phyloP scores from a whole-genome alignment of 2,888 invertebrate genomes.

The Cosmia pyralina region DNA sequence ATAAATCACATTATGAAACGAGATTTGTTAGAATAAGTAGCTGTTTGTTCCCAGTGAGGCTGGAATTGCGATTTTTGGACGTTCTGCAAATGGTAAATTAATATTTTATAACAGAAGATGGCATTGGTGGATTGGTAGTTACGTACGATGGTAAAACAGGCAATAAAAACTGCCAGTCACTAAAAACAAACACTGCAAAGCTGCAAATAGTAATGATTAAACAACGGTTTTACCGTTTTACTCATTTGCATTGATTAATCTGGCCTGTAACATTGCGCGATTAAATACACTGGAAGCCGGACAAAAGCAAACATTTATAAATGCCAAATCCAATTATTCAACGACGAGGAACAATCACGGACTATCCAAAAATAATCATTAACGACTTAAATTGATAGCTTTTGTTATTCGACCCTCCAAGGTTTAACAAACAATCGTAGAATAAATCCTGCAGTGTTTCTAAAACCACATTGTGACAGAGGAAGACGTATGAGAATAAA shows the following conservation, averaged over 20 bases:
- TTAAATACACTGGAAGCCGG: conserved; percentile 24
- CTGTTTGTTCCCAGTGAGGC: background rate
- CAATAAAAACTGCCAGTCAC: background rate
- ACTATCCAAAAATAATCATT: conserved; percentile 35
- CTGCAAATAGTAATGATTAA: conserved; percentile 36
- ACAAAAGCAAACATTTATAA: conserved; percentile 39
- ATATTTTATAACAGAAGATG: conserved; percentile 11
- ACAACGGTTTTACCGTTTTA: conserved; percentile 31
- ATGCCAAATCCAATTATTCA: conserved; percentile 33
- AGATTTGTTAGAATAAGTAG: conserved; percentile 35
- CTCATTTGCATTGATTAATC: conserved; percentile 49
- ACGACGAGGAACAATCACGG: conserved; percentile 14
- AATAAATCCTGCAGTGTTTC: conserved; percentile 38
- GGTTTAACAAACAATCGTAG: conserved; percentile 51
- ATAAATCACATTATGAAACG: conserved; percentile 44
- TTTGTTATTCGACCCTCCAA: conserved; percentile 39
- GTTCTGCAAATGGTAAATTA: background rate
- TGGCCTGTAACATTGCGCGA: conserved; percentile 5
- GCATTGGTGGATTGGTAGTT: background rate
- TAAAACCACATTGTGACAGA: conserved; percentile 65
- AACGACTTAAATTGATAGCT: conserved; percentile 51
- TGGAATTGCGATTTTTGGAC: background rate
- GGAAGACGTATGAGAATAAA: conserved; percentile 68
- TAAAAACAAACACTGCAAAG: conserved; percentile 14
- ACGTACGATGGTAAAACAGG: background rate